Evolutionary conservation across 2,888 invertebrate genomes (phyloP).

Genomic region (Venusia cambrica): DNA sequence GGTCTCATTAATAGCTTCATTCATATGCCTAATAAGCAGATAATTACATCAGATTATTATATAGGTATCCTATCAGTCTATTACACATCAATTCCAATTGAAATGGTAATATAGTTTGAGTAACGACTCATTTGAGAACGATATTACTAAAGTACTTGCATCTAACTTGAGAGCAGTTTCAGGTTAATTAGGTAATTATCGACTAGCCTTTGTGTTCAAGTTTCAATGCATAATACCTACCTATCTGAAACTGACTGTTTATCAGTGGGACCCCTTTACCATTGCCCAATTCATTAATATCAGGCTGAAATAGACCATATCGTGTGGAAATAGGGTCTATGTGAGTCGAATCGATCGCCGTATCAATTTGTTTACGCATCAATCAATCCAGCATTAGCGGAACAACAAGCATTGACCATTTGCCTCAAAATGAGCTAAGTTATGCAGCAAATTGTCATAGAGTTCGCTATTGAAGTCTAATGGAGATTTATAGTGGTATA

Average conservation of each 20-base stretch:
- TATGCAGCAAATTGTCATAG: conserved; percentile 6
- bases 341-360: background rate
- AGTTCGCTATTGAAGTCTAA: conserved; percentile 5
- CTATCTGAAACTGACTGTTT: conserved; percentile 5
- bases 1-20: too few relatives aligned
- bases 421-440: conserved; percentile 15
- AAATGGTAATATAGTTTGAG: too few relatives aligned
- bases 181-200: conserved; percentile 17
- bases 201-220: conserved; percentile 15
- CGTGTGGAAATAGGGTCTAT: background rate
- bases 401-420: conserved; percentile 18
- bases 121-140: too few relatives aligned
- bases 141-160: too few relatives aligned
- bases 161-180: conserved; percentile 14
- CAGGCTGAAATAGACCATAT: conserved; percentile 8
- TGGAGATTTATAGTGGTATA: conserved; percentile 4
- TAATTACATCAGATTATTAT: too few relatives aligned
- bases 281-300: too few relatives aligned
- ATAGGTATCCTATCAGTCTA: too few relatives aligned
- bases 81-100: too few relatives aligned
- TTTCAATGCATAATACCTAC: conserved; percentile 23
- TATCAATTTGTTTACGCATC: conserved; percentile 17
- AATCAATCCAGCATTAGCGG: conserved; percentile 20
- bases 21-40: too few relatives aligned
- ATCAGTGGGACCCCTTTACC: too few relatives aligned